Base-by-base conservation (phyloP, 2,797 vertebrate species). In the Rhinoraja longicauda region DNA sequence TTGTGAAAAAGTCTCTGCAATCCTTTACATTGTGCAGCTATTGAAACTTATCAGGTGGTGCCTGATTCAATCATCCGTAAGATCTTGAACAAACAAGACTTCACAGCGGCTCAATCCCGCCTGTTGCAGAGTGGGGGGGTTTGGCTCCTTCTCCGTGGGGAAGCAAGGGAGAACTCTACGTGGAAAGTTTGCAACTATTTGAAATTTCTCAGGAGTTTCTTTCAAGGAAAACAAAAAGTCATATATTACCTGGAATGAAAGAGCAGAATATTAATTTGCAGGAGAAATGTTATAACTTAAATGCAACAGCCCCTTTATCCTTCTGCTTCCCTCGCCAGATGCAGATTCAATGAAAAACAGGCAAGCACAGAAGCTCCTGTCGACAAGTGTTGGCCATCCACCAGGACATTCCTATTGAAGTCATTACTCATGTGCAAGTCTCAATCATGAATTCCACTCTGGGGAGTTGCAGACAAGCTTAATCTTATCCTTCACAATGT, bases 71-170 rank as follows among this genome's bases (percentile, higher is more conserved):
- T 99, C 99, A 94, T 99, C 99, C 95, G 99, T 98, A 94, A 99
- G 98, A 96, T 99, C 99, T 97, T 99, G 99, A 96, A 99, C 99
- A 97, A 99, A 99, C 94, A 99, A 98, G 95, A 99, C 98, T 97
- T 99, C 98, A 93, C 98, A 98, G 95, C 98, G 99, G 96, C 98
- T 98, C 94, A 99, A 97, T 96, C 99, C 99, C 0, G 98, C 98
- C 96, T 99, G 98, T 95, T 98, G 98, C 95, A 99, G 97, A 1
- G 98, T 99, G 4, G 98, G 99, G 0, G 98, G 98, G 94, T 97
- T 98, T 94, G 98, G 98, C 96, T 96, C 96, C 95, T 98, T 98
- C 95, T 98, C 98, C 92, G 97, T 98, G 0, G 99, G 98, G 94
- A 98, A 96, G 95, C 99, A 99, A 94, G 98, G 99, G 96, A 99